phyloP scores from a whole-genome alignment of 2,797 vertebrate species.

The Epinephelus malabaricus region DNA sequence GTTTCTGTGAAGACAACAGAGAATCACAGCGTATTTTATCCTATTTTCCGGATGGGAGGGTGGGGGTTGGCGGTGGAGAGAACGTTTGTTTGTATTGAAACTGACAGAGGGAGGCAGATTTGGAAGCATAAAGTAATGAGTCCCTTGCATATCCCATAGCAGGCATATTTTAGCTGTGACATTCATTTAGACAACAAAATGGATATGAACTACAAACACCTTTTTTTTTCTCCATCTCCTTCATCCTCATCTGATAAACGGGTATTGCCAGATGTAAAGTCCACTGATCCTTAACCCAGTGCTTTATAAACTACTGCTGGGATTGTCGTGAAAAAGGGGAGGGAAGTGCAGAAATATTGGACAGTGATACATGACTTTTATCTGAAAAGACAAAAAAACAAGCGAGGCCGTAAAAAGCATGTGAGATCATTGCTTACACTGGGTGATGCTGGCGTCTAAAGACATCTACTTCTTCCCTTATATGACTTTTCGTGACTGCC shows the following conservation, averaged over 20 bases:
- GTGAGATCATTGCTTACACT: conserved; percentile 61
- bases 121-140: conserved; percentile 80
- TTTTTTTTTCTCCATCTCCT: conserved; percentile 33
- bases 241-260: conserved; percentile 69
- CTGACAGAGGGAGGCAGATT: conserved; percentile 80
- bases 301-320: conserved; percentile 34
- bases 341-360: conserved; percentile 28
- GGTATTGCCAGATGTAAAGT: conserved; percentile 55
- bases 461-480: conserved; percentile 52
- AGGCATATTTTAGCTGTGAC: conserved; percentile 80
- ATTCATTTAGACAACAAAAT: conserved; percentile 80
- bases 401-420: conserved; percentile 38
- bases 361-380: conserved; percentile 56
- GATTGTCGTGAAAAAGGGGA: conserved; percentile 31
- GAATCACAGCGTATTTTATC: conserved; percentile 81
- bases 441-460: conserved; percentile 41
- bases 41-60: conserved; percentile 75
- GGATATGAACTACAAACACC: conserved; percentile 67
- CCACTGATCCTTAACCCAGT: conserved; percentile 43
- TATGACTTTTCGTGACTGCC: conserved; percentile 54
- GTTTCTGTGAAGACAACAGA: conserved; percentile 80
- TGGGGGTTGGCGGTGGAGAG: conserved; percentile 46
- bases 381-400: conserved; percentile 54
- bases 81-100: conserved; percentile 82
- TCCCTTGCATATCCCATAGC: conserved; percentile 77